phyloP scores from a whole-genome alignment of 1,140 invertebrate genomes.

The Eueides isabella region DNA sequence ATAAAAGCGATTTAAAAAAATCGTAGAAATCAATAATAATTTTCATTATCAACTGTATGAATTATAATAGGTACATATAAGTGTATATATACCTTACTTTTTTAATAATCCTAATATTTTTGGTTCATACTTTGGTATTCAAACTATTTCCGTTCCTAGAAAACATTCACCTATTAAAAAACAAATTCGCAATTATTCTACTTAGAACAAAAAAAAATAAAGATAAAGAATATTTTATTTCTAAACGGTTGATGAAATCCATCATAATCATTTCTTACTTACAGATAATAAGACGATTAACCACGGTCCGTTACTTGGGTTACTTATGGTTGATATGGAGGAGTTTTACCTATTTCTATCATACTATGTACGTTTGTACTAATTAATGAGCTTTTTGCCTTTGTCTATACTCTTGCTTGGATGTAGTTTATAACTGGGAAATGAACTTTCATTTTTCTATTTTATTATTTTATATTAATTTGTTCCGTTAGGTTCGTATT shows the following conservation, averaged over 20 bases:
- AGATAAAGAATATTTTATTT: not conserved
- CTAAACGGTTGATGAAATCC: conserved; percentile 3
- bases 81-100: no score
- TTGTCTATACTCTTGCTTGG: not conserved
- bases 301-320: conserved; percentile 2
- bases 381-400: not conserved
- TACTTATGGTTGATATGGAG: not conserved
- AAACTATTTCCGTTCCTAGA: not conserved
- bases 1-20: not conserved
- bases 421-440: not conserved
- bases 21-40: no score
- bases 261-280: not conserved
- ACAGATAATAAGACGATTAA: conserved; percentile 8
- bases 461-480: not conserved
- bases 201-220: not conserved
- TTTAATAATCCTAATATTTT: not conserved
- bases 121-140: not conserved
- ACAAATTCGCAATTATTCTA: not conserved
- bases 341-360: not conserved
- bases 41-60: not conserved
- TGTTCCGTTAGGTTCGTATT: no score
- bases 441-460: not conserved
- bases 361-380: not conserved
- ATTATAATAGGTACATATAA: not conserved
- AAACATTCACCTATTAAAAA: not conserved